Conservation (phyloP, 2,113 vertebrate species). For the Pachypanchax playfairii region DNA sequence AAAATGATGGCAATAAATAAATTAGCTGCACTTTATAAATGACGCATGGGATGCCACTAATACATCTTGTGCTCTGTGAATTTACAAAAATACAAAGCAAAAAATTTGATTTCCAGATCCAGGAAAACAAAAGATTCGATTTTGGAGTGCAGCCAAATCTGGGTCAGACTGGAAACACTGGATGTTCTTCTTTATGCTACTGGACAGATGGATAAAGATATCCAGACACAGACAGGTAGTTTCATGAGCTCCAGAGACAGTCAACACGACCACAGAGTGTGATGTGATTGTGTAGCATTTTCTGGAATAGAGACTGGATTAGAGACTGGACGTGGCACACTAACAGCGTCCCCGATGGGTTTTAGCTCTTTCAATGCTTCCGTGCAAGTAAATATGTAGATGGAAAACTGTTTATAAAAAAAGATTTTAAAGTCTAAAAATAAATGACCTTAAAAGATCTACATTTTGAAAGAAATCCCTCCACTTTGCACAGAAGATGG, state of each 20-base stretch:
- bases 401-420: constrained; percentile 44
- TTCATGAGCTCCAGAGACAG: constrained; percentile 36
- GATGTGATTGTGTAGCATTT: constrained; percentile 41
- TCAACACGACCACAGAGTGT: constrained; percentile 8
- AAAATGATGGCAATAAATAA: constrained; percentile 17
- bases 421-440: constrained; percentile 36
- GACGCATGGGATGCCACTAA: constrained; percentile 16
- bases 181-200: constrained; percentile 23
- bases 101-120: constrained; percentile 39
- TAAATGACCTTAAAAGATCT: constrained; percentile 12
- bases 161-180: constrained; percentile 44
- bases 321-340: constrained; percentile 22
- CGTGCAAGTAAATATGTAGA: constrained; percentile 31
- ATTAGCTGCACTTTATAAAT: constrained; percentile 22
- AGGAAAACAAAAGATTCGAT: constrained; percentile 53
- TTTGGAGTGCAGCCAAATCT: constrained; percentile 49
- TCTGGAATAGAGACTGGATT: constrained; percentile 49
- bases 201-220: constrained; percentile 45
- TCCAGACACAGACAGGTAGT: constrained; percentile 31
- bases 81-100: constrained; percentile 55
- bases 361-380: constrained; percentile 18
- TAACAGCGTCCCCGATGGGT: constrained; percentile 16
- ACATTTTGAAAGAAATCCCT: too few relatives aligned
- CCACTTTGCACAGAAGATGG: too few relatives aligned
- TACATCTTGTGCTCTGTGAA: constrained; percentile 40